Conservation (phyloP, 37 sponge, comb jelly and placozoan genomes). For the Tethya wilhelma region DNA sequence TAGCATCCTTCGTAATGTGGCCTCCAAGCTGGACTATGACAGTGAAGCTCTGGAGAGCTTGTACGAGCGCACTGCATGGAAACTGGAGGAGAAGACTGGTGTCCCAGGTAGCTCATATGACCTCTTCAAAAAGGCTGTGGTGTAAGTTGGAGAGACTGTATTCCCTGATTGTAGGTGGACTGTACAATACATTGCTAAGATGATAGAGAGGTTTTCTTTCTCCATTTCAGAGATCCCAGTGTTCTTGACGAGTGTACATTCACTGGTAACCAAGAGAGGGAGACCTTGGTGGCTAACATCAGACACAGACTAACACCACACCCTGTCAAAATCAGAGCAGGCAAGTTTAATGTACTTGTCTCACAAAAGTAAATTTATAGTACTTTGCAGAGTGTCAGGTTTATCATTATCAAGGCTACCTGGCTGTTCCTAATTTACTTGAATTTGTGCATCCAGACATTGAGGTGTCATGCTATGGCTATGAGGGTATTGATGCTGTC, state of each 20-base stretch:
- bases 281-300: constrained; percentile 81
- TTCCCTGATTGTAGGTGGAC: too few relatives aligned
- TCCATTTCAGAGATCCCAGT: constrained; percentile 45
- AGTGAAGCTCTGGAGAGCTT: constrained; percentile 93
- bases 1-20: constrained; percentile 91
- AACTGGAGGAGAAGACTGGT: constrained; percentile 81
- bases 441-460: too few relatives aligned
- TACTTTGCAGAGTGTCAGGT: too few relatives aligned
- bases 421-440: not conserved
- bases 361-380: too few relatives aligned
- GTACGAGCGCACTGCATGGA: constrained; percentile 94
- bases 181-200: too few relatives aligned
- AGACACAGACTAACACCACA: constrained; percentile 92
- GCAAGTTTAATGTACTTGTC: too few relatives aligned
- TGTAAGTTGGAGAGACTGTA: constrained; percentile 27
- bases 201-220: too few relatives aligned
- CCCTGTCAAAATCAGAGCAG: constrained; percentile 96
- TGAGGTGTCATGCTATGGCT: constrained; percentile 95
- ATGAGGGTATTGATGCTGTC: constrained; percentile 98
- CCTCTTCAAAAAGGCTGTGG: constrained; percentile 92
- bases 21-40: constrained; percentile 79
- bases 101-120: constrained; percentile 85
- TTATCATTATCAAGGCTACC: too few relatives aligned
- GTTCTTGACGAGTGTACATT: constrained; percentile 64
- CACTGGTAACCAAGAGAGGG: constrained; percentile 61